These are phyloP conservation scores for Furcifer pardalis DNA, from an alignment of 2,797 vertebrate genomes.

Conservation along the genomic window DNA sequence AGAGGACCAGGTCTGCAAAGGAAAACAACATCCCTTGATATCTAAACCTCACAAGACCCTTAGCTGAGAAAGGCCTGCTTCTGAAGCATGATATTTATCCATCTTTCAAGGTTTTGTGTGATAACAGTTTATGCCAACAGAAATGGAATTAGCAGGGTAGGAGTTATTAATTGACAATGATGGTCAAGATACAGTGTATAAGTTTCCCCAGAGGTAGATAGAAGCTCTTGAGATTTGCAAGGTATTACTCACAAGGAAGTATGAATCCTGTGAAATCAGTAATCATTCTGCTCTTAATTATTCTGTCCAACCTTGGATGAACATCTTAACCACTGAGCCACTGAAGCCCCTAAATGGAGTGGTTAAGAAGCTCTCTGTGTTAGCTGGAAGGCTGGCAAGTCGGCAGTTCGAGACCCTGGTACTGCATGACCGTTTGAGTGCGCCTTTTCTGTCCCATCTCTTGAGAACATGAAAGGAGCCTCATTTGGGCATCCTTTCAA, in stretches of 20 bases:
- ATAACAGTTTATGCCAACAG: not conserved
- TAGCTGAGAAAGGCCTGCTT: constrained; percentile 23
- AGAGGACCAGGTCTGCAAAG: constrained; percentile 29
- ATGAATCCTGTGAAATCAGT: not conserved
- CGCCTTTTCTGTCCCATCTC: no score
- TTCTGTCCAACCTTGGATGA: no score
- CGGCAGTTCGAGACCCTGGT: no score
- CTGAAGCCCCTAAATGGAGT: no score
- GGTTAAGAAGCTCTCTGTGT: no score
- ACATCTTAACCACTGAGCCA: no score
- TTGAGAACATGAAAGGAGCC: no score
- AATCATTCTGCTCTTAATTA: not conserved
- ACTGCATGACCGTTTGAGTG: no score
- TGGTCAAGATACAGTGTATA: not conserved
- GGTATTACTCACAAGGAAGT: not conserved
- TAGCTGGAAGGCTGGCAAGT: no score
- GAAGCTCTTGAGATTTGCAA: not conserved
- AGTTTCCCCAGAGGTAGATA: not conserved
- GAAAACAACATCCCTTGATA: not conserved
- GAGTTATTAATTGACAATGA: not conserved
- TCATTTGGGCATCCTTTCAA: no score
- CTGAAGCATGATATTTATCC: constrained; percentile 17
- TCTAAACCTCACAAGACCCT: constrained; percentile 7
- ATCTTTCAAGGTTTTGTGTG: constrained; percentile 4
- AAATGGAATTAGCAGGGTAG: not conserved